phyloP scores from a whole-genome alignment of 2,888 invertebrate species.

The Drosophila anomelani region DNA sequence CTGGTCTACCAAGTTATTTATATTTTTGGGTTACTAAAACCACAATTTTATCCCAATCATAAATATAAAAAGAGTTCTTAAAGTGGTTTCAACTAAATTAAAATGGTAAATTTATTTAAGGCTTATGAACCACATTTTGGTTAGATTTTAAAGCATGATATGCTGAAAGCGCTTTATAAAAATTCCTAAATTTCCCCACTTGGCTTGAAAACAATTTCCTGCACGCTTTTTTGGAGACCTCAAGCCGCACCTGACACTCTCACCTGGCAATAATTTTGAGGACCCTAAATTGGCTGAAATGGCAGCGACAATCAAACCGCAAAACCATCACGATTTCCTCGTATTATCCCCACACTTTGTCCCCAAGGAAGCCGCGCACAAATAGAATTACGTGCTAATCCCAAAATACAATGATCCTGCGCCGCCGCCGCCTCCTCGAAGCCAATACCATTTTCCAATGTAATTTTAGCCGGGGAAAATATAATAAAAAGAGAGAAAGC shows the following conservation, averaged over 20 bases:
- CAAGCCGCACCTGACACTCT: neutral
- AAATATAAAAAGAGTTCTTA: neutral
- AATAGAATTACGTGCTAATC: slow-evolving; percentile 62
- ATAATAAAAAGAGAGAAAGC: slow-evolving; percentile 45
- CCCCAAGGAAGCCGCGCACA: slow-evolving; percentile 4
- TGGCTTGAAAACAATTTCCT: neutral
- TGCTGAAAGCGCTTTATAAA: neutral
- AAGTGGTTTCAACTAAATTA: too few species aligned
- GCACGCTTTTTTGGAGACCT: neutral
- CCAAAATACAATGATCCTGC: slow-evolving; percentile 47
- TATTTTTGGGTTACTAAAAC: neutral
- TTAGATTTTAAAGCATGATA: neutral
- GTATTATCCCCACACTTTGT: neutral
- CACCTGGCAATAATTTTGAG: slow-evolving; percentile 13
- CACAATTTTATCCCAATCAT: neutral
- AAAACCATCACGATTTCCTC: slow-evolving; percentile 42
- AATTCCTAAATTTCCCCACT: neutral
- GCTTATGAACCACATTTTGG: neutral
- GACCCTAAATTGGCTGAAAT: slow-evolving; percentile 25
- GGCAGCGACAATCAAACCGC: slow-evolving; percentile 34
- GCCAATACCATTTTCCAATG: slow-evolving; percentile 23
- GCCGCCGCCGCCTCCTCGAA: slow-evolving; percentile 8
- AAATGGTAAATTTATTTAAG: neutral
- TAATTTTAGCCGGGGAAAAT: slow-evolving; percentile 36
- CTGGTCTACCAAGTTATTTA: neutral